Conservation (phyloP, 1,140 invertebrate species). For the Leptinotarsa texana region DNA sequence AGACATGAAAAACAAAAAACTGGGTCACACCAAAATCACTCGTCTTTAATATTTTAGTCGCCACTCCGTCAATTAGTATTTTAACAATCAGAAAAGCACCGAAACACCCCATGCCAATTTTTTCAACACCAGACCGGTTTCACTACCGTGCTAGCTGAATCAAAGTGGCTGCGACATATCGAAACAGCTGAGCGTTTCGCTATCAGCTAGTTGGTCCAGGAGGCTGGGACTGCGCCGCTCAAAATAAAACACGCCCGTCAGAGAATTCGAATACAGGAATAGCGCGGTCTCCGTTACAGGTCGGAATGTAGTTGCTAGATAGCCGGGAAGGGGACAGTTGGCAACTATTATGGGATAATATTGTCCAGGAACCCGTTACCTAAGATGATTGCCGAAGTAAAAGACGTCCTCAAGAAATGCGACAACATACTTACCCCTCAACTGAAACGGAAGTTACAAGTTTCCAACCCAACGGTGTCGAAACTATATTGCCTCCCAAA, state of each 20-base stretch:
- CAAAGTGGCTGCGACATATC: constrained; percentile 36
- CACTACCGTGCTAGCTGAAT: constrained; percentile 8
- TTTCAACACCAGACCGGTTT: background rate
- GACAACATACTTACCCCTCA: no score
- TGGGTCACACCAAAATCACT: background rate
- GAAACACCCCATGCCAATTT: background rate
- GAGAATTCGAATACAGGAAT: constrained; percentile 9
- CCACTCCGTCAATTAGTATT: background rate
- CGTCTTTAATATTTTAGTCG: background rate
- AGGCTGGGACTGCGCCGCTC: constrained; percentile 10
- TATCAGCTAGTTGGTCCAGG: constrained; percentile 5
- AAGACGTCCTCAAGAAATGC: no score
- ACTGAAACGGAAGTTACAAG: no score
- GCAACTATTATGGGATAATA: background rate
- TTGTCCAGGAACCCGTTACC: no score
- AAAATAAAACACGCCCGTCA: constrained; percentile 19
- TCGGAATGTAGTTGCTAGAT: background rate
- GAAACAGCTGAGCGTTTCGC: constrained; percentile 39
- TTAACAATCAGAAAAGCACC: background rate
- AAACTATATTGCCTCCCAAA: no score
- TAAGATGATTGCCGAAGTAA: no score
- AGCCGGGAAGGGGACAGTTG: background rate
- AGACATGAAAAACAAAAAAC: background rate
- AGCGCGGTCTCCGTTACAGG: background rate
- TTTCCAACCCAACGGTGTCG: no score